These are phyloP conservation scores for Oscheius sp. DNA, from an alignment of 2,888 invertebrate genomes.

Conservation along the genomic window DNA sequence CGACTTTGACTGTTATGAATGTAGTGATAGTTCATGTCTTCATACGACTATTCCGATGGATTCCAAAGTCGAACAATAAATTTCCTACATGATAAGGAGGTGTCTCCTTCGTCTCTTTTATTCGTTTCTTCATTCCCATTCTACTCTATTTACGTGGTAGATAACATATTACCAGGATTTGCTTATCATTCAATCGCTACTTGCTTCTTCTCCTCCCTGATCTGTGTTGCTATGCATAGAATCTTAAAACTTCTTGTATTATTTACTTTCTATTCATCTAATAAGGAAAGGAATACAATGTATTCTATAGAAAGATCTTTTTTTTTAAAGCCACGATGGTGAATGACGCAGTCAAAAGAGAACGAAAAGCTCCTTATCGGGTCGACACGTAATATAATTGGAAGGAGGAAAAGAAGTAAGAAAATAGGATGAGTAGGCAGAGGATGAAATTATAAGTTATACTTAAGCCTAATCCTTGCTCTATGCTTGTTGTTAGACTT, in stretches of 20 bases:
- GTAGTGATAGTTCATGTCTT: no score
- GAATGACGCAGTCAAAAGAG: no score
- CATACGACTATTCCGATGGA: no score
- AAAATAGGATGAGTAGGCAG: no score
- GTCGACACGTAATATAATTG: no score
- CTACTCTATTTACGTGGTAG: neutral
- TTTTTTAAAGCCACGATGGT: no score
- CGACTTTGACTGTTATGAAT: no score
- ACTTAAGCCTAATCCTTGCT: no score
- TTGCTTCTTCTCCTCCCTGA: neutral
- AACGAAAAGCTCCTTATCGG: no score
- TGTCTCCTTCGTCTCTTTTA: neutral
- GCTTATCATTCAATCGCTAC: slow-evolving; percentile 17
- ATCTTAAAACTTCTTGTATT: neutral
- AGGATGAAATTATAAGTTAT: no score
- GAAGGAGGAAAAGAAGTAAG: no score
- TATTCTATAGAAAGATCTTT: neutral
- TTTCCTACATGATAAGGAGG: neutral
- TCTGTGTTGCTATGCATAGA: neutral
- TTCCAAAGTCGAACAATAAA: neutral
- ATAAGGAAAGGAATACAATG: neutral
- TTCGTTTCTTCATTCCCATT: neutral
- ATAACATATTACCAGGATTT: slow-evolving; percentile 12
- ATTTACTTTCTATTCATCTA: neutral
- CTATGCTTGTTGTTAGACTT: no score